phyloP scores from a whole-genome alignment of 2,113 vertebrate genomes.

The Paradisaea rubra region DNA sequence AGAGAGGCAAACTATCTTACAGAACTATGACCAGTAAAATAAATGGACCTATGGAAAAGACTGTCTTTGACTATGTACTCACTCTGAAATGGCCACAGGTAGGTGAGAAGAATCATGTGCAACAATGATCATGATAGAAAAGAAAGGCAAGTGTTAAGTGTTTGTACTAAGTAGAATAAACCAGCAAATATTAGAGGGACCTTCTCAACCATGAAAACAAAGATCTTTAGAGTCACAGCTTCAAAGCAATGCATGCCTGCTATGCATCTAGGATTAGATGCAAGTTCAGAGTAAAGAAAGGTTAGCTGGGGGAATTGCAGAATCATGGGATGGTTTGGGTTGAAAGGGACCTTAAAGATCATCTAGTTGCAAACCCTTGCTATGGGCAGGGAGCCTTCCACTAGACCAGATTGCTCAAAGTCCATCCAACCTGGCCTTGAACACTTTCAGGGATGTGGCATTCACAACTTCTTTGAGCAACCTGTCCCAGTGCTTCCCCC shows the following conservation, averaged over 20 bases:
- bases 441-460: neutral
- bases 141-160: neutral
- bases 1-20: neutral
- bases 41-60: neutral
- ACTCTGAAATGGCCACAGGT: neutral
- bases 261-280: neutral
- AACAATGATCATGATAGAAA: neutral
- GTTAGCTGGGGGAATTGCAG: accelerated
- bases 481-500: neutral
- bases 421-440: neutral
- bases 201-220: neutral
- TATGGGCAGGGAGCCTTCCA: neutral
- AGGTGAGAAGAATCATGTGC: neutral
- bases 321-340: neutral
- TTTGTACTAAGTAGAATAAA: neutral
- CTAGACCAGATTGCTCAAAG: neutral
- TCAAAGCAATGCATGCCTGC: neutral
- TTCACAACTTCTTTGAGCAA: neutral
- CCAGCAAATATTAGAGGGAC: neutral
- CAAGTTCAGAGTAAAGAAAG: neutral
- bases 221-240: neutral
- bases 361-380: neutral
- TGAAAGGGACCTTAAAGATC: neutral
- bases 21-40: neutral
- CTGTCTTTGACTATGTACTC: neutral